Evolutionary conservation across 2,113 vertebrate species (phyloP), one percentile per base, ranked within the genome.

Genomic region (Callaeas wilsoni): DNA sequence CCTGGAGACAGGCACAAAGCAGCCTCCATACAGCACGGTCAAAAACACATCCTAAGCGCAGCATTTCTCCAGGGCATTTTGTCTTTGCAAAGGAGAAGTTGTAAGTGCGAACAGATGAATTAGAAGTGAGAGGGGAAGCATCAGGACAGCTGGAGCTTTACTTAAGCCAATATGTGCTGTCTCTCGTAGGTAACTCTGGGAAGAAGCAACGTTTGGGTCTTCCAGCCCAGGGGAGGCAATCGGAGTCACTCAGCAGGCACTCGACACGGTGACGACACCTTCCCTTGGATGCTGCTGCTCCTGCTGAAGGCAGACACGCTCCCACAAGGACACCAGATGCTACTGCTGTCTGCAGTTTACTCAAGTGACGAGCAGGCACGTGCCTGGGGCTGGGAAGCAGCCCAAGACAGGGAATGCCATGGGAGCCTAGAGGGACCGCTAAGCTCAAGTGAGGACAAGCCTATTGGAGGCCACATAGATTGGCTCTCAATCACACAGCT

Each of bases 21-120:
- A 71, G 65, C 53, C 62, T 67, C 14, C 21, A 59, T 26, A 60
- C 21, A 87, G 73, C 84, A 75, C 0, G 0, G 41, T n/a, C 65
- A 76, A n/a, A 87, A 88, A 47, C 77, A 39, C 17, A 63, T 62
- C 53, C 16, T 27, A 73, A 67, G 68, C 1, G 5, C 42, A 55
- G 60, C 39, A 41, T 83, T 80, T 60, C 94, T 90, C 87, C 87
- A 88, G 90, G 84, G 85, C 39, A 52, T 90, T 83, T 82, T 82
- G 55, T 74, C 79, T 94, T 85, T 67, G 60, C 3, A 1, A 91
- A 89, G 53, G 50, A 76, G 35, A 90, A 65, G 53, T 22, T 93
- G 67, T 90, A 97, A 93, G 94, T 91, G 93, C 10, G 84, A 84
- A 95, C 75, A 91, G 82, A 91, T 80, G 59, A 94, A 94, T 93